These are phyloP conservation scores for Mallotus villosus DNA, from an alignment of 2,797 vertebrate genomes.

Conservation along the genomic window DNA sequence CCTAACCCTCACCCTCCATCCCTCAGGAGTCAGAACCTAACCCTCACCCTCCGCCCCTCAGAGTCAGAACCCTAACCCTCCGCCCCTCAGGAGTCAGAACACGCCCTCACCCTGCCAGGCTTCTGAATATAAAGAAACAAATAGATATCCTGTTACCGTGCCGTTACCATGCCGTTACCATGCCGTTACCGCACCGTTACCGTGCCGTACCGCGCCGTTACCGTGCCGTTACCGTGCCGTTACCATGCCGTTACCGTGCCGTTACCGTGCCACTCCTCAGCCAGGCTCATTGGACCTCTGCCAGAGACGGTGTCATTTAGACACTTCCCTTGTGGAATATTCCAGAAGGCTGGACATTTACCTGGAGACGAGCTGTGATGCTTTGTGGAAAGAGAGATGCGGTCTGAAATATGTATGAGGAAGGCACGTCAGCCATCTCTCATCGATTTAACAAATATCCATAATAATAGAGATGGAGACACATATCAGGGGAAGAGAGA, in stretches of 20 bases:
- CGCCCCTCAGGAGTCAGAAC: neutral
- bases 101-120: neutral
- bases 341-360: slow-evolving; percentile 12
- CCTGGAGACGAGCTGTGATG: slow-evolving; percentile 1
- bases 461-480: neutral
- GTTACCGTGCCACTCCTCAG: too few relatives aligned
- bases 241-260: too few relatives aligned
- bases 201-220: too few relatives aligned
- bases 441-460: slow-evolving; percentile 18
- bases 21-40: too few relatives aligned
- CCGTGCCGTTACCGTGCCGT: too few relatives aligned
- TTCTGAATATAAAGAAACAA: neutral
- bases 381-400: slow-evolving; percentile 10
- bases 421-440: slow-evolving; percentile 7
- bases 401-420: slow-evolving; percentile 24
- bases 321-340: slow-evolving; percentile 5
- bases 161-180: too few relatives aligned
- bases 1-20: too few relatives aligned
- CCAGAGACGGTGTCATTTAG: neutral
- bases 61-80: too few relatives aligned
- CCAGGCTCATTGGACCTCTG: neutral
- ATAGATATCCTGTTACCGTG: neutral
- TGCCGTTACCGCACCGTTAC: too few relatives aligned
- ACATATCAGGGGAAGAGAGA: neutral
- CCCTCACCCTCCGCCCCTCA: too few relatives aligned